Base-by-base conservation (phyloP, 1,140 invertebrate species). In the Temnothorax curvispinosus region DNA sequence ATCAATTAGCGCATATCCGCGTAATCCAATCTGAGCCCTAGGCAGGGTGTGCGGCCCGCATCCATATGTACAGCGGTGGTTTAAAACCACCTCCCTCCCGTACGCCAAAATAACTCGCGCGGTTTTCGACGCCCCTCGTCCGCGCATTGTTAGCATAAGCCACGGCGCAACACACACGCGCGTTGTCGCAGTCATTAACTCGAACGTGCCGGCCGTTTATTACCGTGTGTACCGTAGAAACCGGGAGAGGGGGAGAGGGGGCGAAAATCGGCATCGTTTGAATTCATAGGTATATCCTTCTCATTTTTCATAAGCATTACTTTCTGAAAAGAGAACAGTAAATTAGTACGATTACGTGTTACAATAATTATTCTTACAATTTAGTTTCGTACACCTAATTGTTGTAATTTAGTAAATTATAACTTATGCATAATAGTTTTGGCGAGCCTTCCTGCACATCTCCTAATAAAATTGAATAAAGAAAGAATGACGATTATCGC, bases 1-100 rank as follows among this genome's bases (percentile, higher is more conserved):
- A 94, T 93, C 92, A 94, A 94, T 94, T 94, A 94, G 72, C 88
- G 91, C 87, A 90, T 89, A 92, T 88, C 90, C 88, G 74, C 85
- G 85, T 93, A 93, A 93, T 93, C 89, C 89, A 93, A 94, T 93
- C 88, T 89, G 90, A 86, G 84, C 78, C 35, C 87, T 71, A 85
- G 72, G 64, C 90, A 65, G 72, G 82, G 69, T 74, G 69, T 87
- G 87, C 52, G 64, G 62, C 87, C 90, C 91, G 76, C 91, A 88
- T 88, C 89, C 92, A 91, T 92, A 93, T 93, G 92, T 92, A 90
- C 88, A 89, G 86, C 88, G 89, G 88, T 86, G 89, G 88, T 91
- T 92, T 92, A 90, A 92, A 92, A 87, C 80, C 54, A 54, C 82
- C 86, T 54, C 86, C 74, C 13, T 32, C 32, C 41, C 32, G 7